Percentiles rank a stretch among this genome's conserved stretches.
Evolutionary conservation across 1,140 invertebrate genomes (phyloP).

Genomic region (Orius laevigatus): DNA sequence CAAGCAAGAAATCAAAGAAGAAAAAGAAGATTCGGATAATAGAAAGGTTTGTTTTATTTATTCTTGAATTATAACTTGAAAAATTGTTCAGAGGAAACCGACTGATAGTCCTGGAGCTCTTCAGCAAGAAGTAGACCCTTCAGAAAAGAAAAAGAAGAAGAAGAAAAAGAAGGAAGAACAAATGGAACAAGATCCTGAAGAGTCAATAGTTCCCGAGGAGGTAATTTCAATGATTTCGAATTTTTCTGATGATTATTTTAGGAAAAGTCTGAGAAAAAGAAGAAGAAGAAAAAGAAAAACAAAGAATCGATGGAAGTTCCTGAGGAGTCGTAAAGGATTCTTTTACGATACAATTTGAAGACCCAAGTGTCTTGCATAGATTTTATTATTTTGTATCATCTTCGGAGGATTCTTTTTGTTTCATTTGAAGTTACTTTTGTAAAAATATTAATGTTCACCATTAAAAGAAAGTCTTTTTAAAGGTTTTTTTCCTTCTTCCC

Average conservation of each 20-base stretch:
- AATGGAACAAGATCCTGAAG: slow-evolving; percentile 16
- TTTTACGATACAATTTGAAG: too few species aligned
- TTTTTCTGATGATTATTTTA: too few species aligned
- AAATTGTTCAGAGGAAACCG: background rate
- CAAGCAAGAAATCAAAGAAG: background rate
- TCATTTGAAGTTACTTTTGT: too few species aligned
- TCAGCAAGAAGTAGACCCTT: background rate
- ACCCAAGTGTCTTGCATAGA: too few species aligned
- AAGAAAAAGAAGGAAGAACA: slow-evolving; percentile 13
- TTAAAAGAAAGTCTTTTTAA: too few species aligned
- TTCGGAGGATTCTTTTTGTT: too few species aligned
- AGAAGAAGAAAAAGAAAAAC: slow-evolving; percentile 38
- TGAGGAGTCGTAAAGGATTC: background rate
- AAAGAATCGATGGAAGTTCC: slow-evolving; percentile 4
- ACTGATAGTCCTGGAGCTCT: background rate
- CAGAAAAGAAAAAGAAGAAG: slow-evolving; percentile 36
- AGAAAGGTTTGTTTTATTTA: slow-evolving; percentile 10
- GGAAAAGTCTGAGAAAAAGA: slow-evolving; percentile 26
- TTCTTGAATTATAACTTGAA: slow-evolving; percentile 1
- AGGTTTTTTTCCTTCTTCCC: too few species aligned
- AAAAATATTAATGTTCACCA: too few species aligned
- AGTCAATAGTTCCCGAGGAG: slow-evolving; percentile 21
- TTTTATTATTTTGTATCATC: too few species aligned
- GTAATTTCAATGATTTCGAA: slow-evolving; percentile 1
- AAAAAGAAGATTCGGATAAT: slow-evolving; percentile 2